phyloP scores from a whole-genome alignment of 1,140 invertebrate genomes.

The Drosophila insularis region DNA sequence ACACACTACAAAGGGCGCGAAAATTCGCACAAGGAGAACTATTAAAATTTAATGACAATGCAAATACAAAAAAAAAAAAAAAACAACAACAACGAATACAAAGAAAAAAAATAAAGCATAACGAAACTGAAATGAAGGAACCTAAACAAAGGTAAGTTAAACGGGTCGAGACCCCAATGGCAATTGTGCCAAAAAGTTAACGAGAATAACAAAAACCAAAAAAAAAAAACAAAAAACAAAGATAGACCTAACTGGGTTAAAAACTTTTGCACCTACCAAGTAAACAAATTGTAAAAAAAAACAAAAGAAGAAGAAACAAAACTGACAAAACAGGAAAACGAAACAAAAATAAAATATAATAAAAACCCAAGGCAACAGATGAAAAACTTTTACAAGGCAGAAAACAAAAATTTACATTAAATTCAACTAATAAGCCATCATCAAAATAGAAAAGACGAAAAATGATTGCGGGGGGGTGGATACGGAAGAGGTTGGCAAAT shows the following conservation, averaged over 20 bases:
- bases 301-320: slow-evolving; percentile 15
- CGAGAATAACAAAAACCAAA: slow-evolving; percentile 20
- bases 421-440: slow-evolving; percentile 72
- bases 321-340: slow-evolving; percentile 44
- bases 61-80: slow-evolving; percentile 58
- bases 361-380: slow-evolving; percentile 41
- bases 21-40: slow-evolving; percentile 58
- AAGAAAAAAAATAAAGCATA: slow-evolving; percentile 15
- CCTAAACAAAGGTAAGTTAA: slow-evolving; percentile 61
- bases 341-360: slow-evolving; percentile 22
- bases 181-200: slow-evolving; percentile 67
- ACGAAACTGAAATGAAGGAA: slow-evolving; percentile 9
- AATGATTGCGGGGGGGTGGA: neutral
- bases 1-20: slow-evolving; percentile 32
- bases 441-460: slow-evolving; percentile 36
- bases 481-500: neutral
- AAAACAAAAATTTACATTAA: slow-evolving; percentile 59
- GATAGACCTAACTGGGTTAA: slow-evolving; percentile 61
- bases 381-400: slow-evolving; percentile 56
- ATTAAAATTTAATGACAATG: slow-evolving; percentile 76
- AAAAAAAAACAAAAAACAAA: slow-evolving; percentile 18
- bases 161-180: slow-evolving; percentile 53
- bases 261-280: slow-evolving; percentile 61
- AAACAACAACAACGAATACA: too few species aligned
- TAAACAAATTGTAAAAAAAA: slow-evolving; percentile 12